phyloP scores from a whole-genome alignment of 2,888 invertebrate species.

The Yponomeuta plumbellus region DNA sequence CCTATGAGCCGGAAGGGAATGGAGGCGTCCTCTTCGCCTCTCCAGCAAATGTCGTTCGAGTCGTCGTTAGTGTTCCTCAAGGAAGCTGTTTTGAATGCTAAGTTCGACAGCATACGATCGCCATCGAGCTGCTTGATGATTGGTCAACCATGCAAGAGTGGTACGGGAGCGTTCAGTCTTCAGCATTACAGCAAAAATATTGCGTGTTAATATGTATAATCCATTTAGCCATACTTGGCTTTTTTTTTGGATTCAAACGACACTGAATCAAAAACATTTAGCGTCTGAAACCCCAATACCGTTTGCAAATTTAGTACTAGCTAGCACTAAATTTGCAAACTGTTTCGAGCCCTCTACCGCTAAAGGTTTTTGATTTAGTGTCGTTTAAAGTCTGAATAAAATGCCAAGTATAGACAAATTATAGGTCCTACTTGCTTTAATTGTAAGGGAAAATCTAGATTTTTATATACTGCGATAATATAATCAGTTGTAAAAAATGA shows the following conservation, averaged over 20 bases:
- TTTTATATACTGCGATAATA: constrained; percentile 28
- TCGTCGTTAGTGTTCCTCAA: constrained; percentile 91
- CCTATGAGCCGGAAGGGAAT: constrained; percentile 95
- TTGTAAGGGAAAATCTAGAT: constrained; percentile 24
- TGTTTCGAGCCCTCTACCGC: too few species aligned
- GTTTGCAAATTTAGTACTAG: too few species aligned
- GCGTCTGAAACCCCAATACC: too few species aligned
- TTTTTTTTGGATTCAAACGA: too few species aligned
- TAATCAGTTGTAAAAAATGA: background rate
- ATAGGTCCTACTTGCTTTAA: constrained; percentile 29
- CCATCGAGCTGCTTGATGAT: constrained; percentile 92
- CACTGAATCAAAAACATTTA: too few species aligned
- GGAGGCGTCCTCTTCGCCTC: constrained; percentile 91
- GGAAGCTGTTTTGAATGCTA: constrained; percentile 83
- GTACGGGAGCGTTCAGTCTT: constrained; percentile 86
- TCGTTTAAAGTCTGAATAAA: too few species aligned
- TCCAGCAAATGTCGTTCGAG: constrained; percentile 99
- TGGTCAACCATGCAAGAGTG: constrained; percentile 87
- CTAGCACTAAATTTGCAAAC: too few species aligned
- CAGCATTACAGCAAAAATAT: constrained; percentile 40
- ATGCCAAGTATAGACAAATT: too few species aligned
- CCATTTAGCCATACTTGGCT: too few species aligned
- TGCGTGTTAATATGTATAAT: constrained; percentile 19
- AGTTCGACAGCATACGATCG: constrained; percentile 84
- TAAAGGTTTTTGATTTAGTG: too few species aligned